Evolutionary conservation across 2,113 vertebrate genomes (phyloP).

Genomic region (Elanoides forficatus): DNA sequence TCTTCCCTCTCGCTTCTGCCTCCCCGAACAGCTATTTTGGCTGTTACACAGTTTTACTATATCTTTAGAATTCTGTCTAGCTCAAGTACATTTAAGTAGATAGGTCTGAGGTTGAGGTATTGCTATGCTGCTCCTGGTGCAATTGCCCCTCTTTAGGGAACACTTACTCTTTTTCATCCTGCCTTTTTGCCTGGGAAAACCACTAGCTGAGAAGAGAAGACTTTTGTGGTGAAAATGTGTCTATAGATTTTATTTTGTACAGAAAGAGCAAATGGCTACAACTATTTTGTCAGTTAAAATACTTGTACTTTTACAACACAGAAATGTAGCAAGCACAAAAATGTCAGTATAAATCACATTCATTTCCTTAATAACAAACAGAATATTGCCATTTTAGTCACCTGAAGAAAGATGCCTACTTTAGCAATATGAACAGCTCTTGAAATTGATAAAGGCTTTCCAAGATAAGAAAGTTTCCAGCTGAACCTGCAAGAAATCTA

Average conservation of each 20-base stretch:
- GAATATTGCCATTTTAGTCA: neutral
- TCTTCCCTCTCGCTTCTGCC: neutral
- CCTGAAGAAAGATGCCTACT: neutral
- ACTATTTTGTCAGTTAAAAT: neutral
- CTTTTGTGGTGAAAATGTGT: neutral
- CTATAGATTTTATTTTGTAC: neutral
- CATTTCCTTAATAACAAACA: neutral
- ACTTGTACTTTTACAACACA: neutral
- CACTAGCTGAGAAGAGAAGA: neutral
- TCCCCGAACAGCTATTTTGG: neutral
- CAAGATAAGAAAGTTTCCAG: neutral
- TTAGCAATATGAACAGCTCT: neutral
- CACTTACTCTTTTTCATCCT: neutral
- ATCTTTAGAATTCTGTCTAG: conserved; percentile 19
- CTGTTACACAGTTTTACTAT: neutral
- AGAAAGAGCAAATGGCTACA: neutral
- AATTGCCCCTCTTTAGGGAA: neutral
- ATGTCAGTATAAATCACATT: neutral
- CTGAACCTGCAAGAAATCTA: neutral
- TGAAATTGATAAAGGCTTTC: neutral
- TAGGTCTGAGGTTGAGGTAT: neutral
- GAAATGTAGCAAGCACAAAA: neutral
- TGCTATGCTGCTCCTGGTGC: neutral
- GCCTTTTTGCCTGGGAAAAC: neutral
- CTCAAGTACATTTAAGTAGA: neutral